Evolutionary conservation across 2,113 vertebrate species (phyloP).

Genomic region (Bothrops jararaca): DNA sequence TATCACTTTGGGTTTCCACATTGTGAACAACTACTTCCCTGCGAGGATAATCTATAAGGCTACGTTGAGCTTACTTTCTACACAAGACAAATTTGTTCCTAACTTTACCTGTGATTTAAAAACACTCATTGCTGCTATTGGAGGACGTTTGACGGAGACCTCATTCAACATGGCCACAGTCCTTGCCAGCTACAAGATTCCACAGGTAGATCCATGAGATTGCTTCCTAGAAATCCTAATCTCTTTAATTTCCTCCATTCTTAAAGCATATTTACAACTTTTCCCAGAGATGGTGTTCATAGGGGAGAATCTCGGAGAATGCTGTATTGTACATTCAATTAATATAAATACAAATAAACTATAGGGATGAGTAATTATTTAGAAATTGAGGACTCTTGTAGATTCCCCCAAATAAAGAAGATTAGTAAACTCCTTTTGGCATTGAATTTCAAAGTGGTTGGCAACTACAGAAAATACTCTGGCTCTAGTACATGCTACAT

Average conservation of each 20-base stretch:
- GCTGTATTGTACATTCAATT: not conserved
- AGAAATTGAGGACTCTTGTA: not conserved
- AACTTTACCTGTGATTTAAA: not conserved
- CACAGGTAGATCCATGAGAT: not conserved
- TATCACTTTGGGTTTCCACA: not conserved
- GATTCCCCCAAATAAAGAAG: not conserved
- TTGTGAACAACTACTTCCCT: not conserved
- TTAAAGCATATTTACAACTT: no score
- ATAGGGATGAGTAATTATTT: not conserved
- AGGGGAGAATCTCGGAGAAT: no score
- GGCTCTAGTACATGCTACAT: rapidly evolving
- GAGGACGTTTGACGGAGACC: not conserved
- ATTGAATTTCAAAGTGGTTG: not conserved
- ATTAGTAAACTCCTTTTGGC: not conserved
- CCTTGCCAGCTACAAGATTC: not conserved
- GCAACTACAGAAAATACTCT: not conserved
- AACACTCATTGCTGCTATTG: not conserved
- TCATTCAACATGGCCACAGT: not conserved
- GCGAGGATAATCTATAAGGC: not conserved
- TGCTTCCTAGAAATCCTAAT: not conserved
- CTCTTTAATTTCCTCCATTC: not conserved
- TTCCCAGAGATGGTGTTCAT: no score
- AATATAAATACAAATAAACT: not conserved
- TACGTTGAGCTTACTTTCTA: not conserved
- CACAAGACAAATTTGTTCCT: not conserved